A percentile compares a stretch with the other conserved stretches of the same genome.
These are phyloP conservation scores for Chlorocebus sabaeus DNA, from an alignment of 2,113 vertebrate species.

Conservation along the genomic window DNA sequence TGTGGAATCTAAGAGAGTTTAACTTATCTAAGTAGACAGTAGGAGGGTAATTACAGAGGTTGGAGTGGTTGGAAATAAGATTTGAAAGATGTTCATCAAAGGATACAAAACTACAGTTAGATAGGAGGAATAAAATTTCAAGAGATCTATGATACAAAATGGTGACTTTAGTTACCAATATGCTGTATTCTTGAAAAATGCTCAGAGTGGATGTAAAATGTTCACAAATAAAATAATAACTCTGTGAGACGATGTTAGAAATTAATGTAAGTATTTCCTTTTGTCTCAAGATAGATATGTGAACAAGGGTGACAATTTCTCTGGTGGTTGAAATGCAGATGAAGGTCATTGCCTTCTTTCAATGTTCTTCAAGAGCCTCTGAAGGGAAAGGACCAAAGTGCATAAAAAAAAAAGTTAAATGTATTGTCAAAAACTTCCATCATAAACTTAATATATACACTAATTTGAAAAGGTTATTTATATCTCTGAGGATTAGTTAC, in stretches of 20 bases:
- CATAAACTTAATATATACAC: neutral
- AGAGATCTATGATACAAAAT: neutral
- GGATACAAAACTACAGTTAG: neutral
- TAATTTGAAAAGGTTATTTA: neutral
- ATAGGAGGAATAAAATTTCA: neutral
- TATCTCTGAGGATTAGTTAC: neutral
- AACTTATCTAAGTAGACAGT: too few species aligned
- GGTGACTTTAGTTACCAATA: neutral
- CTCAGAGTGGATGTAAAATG: neutral
- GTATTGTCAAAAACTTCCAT: neutral
- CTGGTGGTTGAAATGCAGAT: neutral
- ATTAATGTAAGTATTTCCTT: neutral
- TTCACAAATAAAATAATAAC: neutral
- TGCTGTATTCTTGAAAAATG: neutral
- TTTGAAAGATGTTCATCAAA: neutral
- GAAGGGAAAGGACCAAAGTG: neutral
- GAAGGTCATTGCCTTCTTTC: accelerated
- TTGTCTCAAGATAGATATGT: neutral
- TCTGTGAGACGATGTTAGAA: neutral
- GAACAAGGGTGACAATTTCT: neutral
- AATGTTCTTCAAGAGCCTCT: neutral
- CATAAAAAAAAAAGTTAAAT: neutral
- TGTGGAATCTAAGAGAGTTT: too few species aligned
- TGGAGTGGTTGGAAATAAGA: neutral
- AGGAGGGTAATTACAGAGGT: neutral